Evolutionary conservation across 1,140 invertebrate genomes (phyloP).

Genomic region (Maniola jurtina): DNA sequence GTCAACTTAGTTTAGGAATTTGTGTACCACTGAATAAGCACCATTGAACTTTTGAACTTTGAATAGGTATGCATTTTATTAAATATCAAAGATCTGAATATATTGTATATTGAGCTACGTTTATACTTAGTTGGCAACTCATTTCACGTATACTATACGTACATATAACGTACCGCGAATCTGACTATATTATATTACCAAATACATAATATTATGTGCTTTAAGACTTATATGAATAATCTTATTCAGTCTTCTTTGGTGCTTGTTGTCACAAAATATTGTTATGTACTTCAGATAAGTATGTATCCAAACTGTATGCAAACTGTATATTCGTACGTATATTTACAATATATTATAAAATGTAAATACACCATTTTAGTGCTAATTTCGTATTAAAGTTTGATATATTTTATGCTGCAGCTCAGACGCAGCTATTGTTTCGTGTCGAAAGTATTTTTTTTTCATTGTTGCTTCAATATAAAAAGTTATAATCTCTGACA

Average conservation of each 20-base stretch:
- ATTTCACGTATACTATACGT: too few relatives aligned
- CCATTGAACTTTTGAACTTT: background rate
- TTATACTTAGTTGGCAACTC: background rate
- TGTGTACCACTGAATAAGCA: too few relatives aligned
- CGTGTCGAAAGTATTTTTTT: too few relatives aligned
- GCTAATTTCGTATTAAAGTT: too few relatives aligned
- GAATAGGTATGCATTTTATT: background rate
- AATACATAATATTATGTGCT: background rate
- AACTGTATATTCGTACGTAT: background rate
- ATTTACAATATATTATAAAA: background rate
- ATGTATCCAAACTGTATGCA: constrained; percentile 1
- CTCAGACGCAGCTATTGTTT: too few relatives aligned
- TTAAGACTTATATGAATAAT: background rate
- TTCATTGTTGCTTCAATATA: too few relatives aligned
- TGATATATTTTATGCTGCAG: too few relatives aligned
- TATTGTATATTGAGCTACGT: background rate
- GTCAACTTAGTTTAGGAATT: too few relatives aligned
- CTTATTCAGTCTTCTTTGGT: background rate
- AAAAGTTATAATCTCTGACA: too few relatives aligned
- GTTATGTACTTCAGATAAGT: background rate
- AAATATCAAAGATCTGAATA: background rate
- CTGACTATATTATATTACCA: too few relatives aligned
- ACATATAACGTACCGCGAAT: too few relatives aligned
- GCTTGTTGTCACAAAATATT: constrained; percentile 14
- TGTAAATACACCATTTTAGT: background rate